Percentiles rank a stretch among this genome's conserved stretches.
These are phyloP conservation scores for Zonotrichia leucophrys DNA, from an alignment of 2,113 vertebrate species.

Conservation along the genomic window DNA sequence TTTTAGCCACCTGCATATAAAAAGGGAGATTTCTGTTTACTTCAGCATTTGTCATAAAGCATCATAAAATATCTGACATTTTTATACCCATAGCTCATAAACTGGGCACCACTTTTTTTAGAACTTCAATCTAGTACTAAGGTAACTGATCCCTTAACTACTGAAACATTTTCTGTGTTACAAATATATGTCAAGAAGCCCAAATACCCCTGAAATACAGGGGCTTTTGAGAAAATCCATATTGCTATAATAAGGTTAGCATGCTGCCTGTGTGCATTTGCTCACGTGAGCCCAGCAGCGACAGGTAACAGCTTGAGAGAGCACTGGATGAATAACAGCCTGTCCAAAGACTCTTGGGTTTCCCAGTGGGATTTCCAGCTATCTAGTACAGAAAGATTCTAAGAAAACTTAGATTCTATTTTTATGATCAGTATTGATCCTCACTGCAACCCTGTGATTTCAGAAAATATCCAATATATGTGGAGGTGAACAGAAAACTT, in stretches of 20 bases:
- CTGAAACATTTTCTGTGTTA: not conserved
- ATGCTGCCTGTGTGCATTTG: not conserved
- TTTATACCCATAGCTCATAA: not conserved
- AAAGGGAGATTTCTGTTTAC: not conserved
- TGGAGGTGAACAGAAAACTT: not conserved
- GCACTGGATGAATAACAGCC: not conserved
- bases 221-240: not conserved
- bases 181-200: not conserved
- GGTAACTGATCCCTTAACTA: not conserved
- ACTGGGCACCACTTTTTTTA: not conserved
- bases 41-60: not conserved
- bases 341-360: not conserved
- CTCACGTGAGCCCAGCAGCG: not conserved
- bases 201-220: conserved; percentile 23
- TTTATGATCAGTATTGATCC: not conserved
- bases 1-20: not conserved
- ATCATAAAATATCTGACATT: not conserved
- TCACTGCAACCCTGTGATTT: not conserved
- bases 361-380: not conserved
- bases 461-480: not conserved
- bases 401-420: not conserved
- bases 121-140: not conserved
- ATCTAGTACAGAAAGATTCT: not conserved
- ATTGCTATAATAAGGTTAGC: not conserved
- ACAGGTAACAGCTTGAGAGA: not conserved